Evolutionary conservation across 2,797 vertebrate species (phyloP), one percentile per base, ranked within the genome.

Genomic region (Hemitrygon akajei): DNA sequence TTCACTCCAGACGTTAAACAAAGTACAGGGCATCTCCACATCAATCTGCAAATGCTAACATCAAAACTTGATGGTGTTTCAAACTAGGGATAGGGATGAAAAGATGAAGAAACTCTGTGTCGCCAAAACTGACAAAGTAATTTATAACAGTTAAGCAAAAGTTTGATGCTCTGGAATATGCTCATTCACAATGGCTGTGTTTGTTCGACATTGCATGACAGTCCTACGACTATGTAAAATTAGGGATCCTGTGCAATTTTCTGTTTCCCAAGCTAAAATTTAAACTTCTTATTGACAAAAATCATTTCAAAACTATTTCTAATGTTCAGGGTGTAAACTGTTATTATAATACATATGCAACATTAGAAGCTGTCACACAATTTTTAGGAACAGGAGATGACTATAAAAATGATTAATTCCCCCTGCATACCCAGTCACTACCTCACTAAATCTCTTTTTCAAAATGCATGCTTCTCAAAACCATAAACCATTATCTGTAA

Each of bases 1-100:
- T 93, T 47, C 91, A 93, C 40, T 27, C 25, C 71, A 20, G 69
- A 40, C 76, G 73, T 93, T 75, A 76, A 71, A 58, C 91, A 76
- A 76, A 56, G 40, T 56, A 76, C 9, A 40, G 69, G 40, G 22
- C 69, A 76, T 93, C 25, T 75, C 91, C 91, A 18, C 71, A 75
- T 93, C 91, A 93, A 40, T 92, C 89, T 16, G 69, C 25, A 71
- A 34, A 73, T 12, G 27, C 3, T 40, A 47, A 93, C 91, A 93
- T 56, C 91, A 75, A 75, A 76, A 58, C 40, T 73, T 30, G 14
- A 76, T 56, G 27, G 10, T 12, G 1, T 93, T 93, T 93, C 27
- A 93, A 93, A 93, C 73, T 56, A 76, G 12, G 25, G 69, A 25
- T 6, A 37, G 27, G 91, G 27, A 75, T 20, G n/a, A 34, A 27